Evolutionary conservation across 2,113 vertebrate genomes (phyloP).

Genomic region (Rhinopithecus roxellana): DNA sequence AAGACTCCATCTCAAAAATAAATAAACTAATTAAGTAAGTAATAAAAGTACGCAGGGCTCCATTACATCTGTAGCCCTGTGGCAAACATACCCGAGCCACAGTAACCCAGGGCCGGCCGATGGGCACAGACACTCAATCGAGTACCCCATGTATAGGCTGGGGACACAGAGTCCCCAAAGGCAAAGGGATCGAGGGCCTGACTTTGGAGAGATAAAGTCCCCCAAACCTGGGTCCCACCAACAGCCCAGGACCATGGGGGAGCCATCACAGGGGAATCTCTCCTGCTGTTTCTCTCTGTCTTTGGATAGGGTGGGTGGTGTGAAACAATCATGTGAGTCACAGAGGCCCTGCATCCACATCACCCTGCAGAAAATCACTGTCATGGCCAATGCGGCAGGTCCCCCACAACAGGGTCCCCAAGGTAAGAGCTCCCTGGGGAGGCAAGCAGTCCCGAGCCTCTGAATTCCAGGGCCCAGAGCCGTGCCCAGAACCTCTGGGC

Average conservation of each 20-base stretch:
- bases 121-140: background rate
- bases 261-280: accelerated
- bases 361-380: accelerated
- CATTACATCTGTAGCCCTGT: background rate
- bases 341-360: accelerated
- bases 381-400: accelerated
- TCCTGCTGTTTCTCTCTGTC: background rate
- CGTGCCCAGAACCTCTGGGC: accelerated
- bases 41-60: background rate
- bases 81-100: background rate
- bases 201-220: background rate
- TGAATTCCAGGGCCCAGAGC: background rate
- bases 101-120: background rate
- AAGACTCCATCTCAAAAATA: background rate
- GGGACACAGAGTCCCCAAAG: background rate
- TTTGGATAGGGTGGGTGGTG: background rate
- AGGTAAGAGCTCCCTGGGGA: background rate
- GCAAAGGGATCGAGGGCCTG: background rate
- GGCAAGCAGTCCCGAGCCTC: background rate
- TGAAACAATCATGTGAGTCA: background rate
- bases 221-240: background rate
- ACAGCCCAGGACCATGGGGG: background rate
- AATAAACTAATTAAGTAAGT: accelerated
- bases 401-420: background rate
- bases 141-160: too few species aligned